phyloP scores from a whole-genome alignment of 1,140 invertebrate genomes.

The Euwallacea similis region DNA sequence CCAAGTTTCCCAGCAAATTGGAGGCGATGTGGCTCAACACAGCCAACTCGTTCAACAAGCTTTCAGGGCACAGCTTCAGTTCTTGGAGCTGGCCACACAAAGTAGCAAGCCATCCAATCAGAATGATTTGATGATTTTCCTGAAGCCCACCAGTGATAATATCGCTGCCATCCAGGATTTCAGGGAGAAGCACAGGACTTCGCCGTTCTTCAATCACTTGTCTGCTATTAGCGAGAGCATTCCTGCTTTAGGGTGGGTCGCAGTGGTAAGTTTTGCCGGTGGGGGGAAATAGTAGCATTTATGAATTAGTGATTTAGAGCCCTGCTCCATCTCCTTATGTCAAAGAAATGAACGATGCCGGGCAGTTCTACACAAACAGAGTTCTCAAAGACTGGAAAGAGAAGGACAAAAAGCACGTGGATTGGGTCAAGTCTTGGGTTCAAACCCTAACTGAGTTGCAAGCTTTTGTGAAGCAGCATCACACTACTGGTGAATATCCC shows the following conservation, averaged over 20 bases:
- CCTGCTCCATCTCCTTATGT: conserved; percentile 88
- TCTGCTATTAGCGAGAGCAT: conserved; percentile 95
- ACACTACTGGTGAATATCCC: conserved; percentile 79
- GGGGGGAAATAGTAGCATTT: background rate
- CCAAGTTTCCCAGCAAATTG: conserved; percentile 77
- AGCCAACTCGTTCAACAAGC: conserved; percentile 78
- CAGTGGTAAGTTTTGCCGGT: conserved; percentile 54
- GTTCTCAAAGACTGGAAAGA: conserved; percentile 99
- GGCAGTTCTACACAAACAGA: conserved; percentile 96
- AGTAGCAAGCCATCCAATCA: conserved; percentile 65
- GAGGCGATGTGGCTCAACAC: conserved; percentile 86
- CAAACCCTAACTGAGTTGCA: conserved; percentile 85
- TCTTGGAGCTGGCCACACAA: conserved; percentile 73
- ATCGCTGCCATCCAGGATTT: conserved; percentile 83
- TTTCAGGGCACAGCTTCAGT: conserved; percentile 80
- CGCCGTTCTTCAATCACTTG: conserved; percentile 90
- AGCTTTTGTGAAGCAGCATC: conserved; percentile 88
- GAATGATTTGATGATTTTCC: conserved; percentile 67
- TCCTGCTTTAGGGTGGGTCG: conserved; percentile 94
- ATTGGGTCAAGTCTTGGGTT: conserved; percentile 94
- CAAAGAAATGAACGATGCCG: conserved; percentile 97
- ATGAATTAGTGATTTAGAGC: conserved; percentile 45
- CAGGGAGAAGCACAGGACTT: conserved; percentile 86
- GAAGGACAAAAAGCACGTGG: conserved; percentile 84
- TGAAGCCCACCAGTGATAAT: conserved; percentile 81